These are phyloP conservation scores for Spilosoma lubricipeda DNA, from an alignment of 2,888 invertebrate genomes.

Conservation along the genomic window DNA sequence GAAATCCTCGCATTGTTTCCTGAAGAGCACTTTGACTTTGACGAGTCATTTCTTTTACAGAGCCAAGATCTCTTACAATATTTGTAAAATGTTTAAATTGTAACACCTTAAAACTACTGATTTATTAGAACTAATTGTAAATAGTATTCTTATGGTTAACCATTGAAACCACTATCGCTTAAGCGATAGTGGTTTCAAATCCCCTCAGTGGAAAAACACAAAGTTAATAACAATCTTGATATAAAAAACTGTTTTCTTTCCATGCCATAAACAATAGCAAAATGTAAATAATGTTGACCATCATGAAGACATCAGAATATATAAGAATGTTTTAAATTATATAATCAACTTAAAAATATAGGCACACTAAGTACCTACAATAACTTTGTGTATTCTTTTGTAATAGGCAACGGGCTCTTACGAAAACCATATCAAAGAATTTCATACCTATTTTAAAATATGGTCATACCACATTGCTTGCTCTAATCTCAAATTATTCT, in stretches of 20 bases:
- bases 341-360: neutral
- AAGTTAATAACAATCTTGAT: neutral
- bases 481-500: too few species aligned
- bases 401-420: neutral
- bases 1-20: constrained; percentile 35
- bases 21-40: constrained; percentile 45
- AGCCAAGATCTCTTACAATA: constrained; percentile 72
- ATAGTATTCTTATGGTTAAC: too few species aligned
- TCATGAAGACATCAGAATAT: neutral
- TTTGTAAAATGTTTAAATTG: constrained; percentile 48
- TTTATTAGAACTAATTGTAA: neutral
- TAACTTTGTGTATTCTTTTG: neutral
- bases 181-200: neutral
- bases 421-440: neutral
- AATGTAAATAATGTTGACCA: neutral
- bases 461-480: neutral
- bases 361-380: neutral
- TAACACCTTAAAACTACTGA: neutral
- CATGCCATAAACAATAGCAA: neutral
- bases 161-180: too few species aligned
- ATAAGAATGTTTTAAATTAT: neutral
- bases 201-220: neutral
- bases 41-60: constrained; percentile 55
- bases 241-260: neutral
- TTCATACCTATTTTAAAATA: neutral